Conservation (phyloP, 2,888 invertebrate genomes). For the Elmis aenea region DNA sequence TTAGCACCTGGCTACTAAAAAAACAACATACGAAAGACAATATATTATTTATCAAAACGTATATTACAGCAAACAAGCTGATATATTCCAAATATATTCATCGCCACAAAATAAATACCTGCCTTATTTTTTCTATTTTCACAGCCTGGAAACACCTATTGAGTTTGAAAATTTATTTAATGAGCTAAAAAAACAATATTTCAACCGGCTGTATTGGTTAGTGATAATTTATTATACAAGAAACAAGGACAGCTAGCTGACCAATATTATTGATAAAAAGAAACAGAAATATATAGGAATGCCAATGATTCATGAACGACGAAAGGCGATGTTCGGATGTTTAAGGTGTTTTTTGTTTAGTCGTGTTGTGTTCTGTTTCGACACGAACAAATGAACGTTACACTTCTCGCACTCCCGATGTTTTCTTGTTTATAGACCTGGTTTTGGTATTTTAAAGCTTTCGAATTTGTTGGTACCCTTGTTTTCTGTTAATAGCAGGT, state of each 20-base stretch:
- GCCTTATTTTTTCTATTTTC: constrained; percentile 37
- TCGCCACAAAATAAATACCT: constrained; percentile 39
- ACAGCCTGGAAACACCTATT: constrained; percentile 42
- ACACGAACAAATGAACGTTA: constrained; percentile 46
- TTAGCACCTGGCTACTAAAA: constrained; percentile 12
- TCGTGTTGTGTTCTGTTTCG: constrained; percentile 44
- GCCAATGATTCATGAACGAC: constrained; percentile 47
- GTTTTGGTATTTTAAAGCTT: constrained; percentile 17
- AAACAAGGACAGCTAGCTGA: constrained; percentile 25
- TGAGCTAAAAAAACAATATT: constrained; percentile 46
- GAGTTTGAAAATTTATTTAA: constrained; percentile 46
- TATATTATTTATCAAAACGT: constrained; percentile 36
- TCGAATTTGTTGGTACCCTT: constrained; percentile 24
- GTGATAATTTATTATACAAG: constrained; percentile 40
- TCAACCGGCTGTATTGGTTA: constrained; percentile 43
- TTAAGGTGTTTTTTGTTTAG: constrained; percentile 40
- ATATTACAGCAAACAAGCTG: constrained; percentile 42
- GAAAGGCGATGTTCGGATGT: constrained; percentile 46
- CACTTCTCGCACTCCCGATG: constrained; percentile 42
- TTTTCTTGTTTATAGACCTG: constrained; percentile 38
- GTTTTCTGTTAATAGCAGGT: constrained; percentile 22
- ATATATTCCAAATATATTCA: constrained; percentile 43
- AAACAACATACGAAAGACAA: constrained; percentile 13
- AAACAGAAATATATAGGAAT: constrained; percentile 35
- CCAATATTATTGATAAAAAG: constrained; percentile 14